Base-by-base conservation (phyloP, 2,888 invertebrate genomes). In the Drosophila sordidapex region DNA sequence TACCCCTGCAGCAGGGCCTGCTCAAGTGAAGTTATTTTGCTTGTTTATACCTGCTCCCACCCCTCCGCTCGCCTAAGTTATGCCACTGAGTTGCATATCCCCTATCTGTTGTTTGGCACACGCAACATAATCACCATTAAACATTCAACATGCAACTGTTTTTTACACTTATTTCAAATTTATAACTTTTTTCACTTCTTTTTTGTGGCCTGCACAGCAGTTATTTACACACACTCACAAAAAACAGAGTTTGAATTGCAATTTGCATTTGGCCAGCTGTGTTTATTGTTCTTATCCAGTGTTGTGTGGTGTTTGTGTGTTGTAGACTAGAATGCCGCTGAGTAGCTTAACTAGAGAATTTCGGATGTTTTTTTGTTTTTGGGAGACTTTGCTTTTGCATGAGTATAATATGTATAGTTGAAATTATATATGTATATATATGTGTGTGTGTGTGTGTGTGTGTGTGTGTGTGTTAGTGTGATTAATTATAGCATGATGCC, bases 401-500 rank as follows among this genome's bases (percentile, higher is more conserved):
- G 38, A 57, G 21, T 51, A 21, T 48, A 40, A 52, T 46, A 40
- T 15, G 51, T 62, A n/a, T 33, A 56, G 38, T 56, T 38, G 8
- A 54, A 54, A 54, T 54, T 54, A 54, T 54, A 36, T 21, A 36
- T 53, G 35, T 54, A 13, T 31, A 35, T 62, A 35, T 49, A 31
- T 62, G 25, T 61, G 27, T 63, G 18, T 51, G 43, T 51, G 43
- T 25, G 1, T 54, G 27, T 43, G 18, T 49, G 51, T 48, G 61
- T 54, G 38, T 53, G 31, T 68, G 58, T 61, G 46, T 54, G 51
- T 52, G 67, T 43, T 59, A 29, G 57, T 46, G 61, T 49, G 51
- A 63, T 63, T 73, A 78, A 76, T 90, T 92, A 92, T 83, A 92
- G 87, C 91, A 91, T 91, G 68, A 92, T 92, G 86, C 92, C 92